Evolutionary conservation across 2,888 invertebrate species (phyloP), one percentile per base, ranked within the genome.

Genomic region (Bugula neritina): DNA sequence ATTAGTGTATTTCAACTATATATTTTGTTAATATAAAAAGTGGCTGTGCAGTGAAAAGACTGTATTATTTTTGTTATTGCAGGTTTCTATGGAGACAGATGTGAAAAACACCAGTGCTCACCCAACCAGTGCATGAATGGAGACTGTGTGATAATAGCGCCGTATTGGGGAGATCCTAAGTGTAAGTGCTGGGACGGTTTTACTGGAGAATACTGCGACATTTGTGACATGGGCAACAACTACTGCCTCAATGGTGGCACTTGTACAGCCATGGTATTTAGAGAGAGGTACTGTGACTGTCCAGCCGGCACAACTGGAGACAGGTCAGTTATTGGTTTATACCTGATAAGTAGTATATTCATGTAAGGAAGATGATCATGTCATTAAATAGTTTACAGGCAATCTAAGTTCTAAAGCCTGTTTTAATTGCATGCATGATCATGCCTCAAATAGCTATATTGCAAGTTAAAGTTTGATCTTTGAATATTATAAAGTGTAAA

Each of bases 41-140:
- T n/a, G n/a, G n/a, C n/a, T n/a, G n/a, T n/a, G n/a, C n/a, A n/a
- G n/a, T n/a, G n/a, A n/a, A n/a, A n/a, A n/a, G n/a, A n/a, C n/a
- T n/a, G n/a, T n/a, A n/a, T n/a, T n/a, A n/a, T 43, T 5, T 43
- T 43, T 43, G 43, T 17, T 43, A 43, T 57, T n/a, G 5, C n/a
- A 57, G 57, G 57, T 5, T 57, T 13, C n/a, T 57, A 57, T 57
- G 57, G 57, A 21, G 57, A 57, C 3, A 57, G 27, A n/a, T 57
- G 57, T n/a, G 57, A 57, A 23, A 57, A 23, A 27, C 25, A 57
- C 23, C 57, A 57, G 27, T 57, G 57, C 23, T 57, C 57, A 3
- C 57, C 57, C 57, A 57, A 57, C 57, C 57, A 21, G 57, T 57
- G 57, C n/a, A 21, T 57, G n/a, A 57, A 57, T n/a, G 57, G 57